Evolutionary conservation across 2,888 invertebrate species (phyloP).

Genomic region (Scotopteryx bipunctaria): DNA sequence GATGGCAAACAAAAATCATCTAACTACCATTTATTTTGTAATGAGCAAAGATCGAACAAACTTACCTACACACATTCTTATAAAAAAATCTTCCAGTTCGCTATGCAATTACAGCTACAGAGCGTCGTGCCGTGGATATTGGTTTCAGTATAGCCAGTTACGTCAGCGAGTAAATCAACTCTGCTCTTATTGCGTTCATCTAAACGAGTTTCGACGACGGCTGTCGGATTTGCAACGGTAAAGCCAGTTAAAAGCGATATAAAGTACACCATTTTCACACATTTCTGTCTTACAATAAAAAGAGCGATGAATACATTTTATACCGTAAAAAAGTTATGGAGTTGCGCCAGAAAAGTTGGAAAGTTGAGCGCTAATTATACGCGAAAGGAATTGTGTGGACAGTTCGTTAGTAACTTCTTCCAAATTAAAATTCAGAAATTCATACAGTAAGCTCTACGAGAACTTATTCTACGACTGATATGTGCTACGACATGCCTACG

Average conservation of each 20-base stretch:
- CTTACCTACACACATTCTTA: no score
- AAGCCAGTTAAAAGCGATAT: slow-evolving; percentile 22
- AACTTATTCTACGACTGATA: neutral
- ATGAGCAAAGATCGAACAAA: no score
- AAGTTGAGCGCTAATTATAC: slow-evolving; percentile 11
- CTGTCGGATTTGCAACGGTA: slow-evolving; percentile 21
- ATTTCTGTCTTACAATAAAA: slow-evolving; percentile 4
- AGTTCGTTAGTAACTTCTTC: slow-evolving; percentile 12
- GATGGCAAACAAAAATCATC: no score
- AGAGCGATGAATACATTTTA: slow-evolving; percentile 5
- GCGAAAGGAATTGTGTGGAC: slow-evolving; percentile 9
- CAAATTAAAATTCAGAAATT: no score
- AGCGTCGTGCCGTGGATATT: slow-evolving; percentile 11
- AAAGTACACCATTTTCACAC: slow-evolving; percentile 12
- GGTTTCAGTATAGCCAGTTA: slow-evolving; percentile 2
- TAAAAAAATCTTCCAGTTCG: neutral
- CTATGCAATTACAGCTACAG: slow-evolving; percentile 11
- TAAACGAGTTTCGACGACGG: slow-evolving; percentile 20
- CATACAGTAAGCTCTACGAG: no score
- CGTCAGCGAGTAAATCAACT: slow-evolving; percentile 15
- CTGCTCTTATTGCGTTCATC: slow-evolving; percentile 21
- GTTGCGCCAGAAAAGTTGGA: slow-evolving; percentile 12
- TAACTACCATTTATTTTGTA: no score
- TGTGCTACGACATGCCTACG: no score
- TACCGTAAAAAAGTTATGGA: slow-evolving; percentile 2